Percentiles rank a stretch among this genome's conserved stretches.
Evolutionary conservation across 2,113 vertebrate species (phyloP).

Genomic region (Oostethus manadensis): DNA sequence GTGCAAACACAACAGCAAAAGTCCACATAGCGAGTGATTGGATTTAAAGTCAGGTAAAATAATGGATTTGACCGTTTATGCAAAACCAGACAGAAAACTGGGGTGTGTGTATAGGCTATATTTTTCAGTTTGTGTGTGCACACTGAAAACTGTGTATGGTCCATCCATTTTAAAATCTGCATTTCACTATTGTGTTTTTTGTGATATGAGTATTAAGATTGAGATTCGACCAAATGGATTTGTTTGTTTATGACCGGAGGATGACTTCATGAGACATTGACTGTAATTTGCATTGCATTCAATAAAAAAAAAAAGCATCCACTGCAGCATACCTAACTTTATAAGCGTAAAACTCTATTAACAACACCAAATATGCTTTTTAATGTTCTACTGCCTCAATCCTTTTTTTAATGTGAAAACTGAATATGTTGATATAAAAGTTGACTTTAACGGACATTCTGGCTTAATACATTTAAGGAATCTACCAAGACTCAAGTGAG

Average conservation of each 20-base stretch:
- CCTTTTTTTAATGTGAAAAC: conserved; percentile 23
- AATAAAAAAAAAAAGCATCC: not conserved
- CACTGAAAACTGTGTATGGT: not conserved
- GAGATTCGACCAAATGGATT: conserved; percentile 26
- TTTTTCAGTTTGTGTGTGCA: not conserved
- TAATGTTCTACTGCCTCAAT: conserved; percentile 25
- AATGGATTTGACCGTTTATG: conserved; percentile 23
- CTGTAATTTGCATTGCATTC: conserved; percentile 34
- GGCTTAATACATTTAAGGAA: conserved; percentile 23
- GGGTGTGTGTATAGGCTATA: conserved; percentile 13
- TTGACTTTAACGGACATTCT: conserved; percentile 10
- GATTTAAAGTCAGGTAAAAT: conserved; percentile 44
- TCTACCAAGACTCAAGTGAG: conserved; percentile 16
- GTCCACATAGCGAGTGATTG: conserved; percentile 41
- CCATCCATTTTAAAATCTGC: conserved; percentile 24
- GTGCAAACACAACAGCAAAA: conserved; percentile 21
- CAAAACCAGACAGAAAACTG: conserved; percentile 20
- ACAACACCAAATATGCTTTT: conserved; percentile 2
- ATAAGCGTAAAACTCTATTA: conserved; percentile 22
- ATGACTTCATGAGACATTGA: conserved; percentile 15
- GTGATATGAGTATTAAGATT: conserved; percentile 18
- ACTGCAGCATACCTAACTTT: conserved; percentile 19
- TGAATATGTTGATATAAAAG: conserved; percentile 27
- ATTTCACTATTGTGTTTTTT: conserved; percentile 4
- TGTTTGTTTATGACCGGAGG: conserved; percentile 27